phyloP scores from a whole-genome alignment of 2,113 vertebrate genomes.

The Ctenomys sociabilis region DNA sequence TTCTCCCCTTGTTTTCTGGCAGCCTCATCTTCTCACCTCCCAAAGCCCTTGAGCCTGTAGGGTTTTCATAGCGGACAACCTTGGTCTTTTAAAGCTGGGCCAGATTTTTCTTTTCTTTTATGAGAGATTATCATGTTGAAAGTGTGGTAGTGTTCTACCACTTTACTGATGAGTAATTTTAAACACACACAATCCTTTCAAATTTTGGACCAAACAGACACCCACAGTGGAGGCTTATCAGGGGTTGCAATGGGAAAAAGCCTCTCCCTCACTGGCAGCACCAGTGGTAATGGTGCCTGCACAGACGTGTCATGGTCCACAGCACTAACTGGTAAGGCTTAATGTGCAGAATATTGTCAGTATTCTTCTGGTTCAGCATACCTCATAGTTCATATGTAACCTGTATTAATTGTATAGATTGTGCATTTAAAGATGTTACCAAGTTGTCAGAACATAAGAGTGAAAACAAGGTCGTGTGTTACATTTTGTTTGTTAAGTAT shows the following conservation, averaged over 20 bases:
- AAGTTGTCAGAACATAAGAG: slow-evolving; percentile 94
- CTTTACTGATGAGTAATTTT: slow-evolving; percentile 71
- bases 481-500: slow-evolving; percentile 99
- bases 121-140: slow-evolving; percentile 25
- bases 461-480: slow-evolving; percentile 95
- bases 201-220: slow-evolving; percentile 82
- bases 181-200: slow-evolving; percentile 82
- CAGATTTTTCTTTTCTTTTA: not conserved
- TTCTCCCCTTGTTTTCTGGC: slow-evolving; percentile 78
- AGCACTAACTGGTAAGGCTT: slow-evolving; percentile 89
- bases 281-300: slow-evolving; percentile 86
- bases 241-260: slow-evolving; percentile 78
- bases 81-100: slow-evolving; percentile 66
- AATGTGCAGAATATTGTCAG: slow-evolving; percentile 97
- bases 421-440: slow-evolving; percentile 96
- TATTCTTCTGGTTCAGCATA: slow-evolving; percentile 97
- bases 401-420: slow-evolving; percentile 99
- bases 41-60: slow-evolving; percentile 74
- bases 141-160: slow-evolving; percentile 61
- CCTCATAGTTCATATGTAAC: slow-evolving; percentile 98
- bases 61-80: slow-evolving; percentile 67
- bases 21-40: slow-evolving; percentile 74
- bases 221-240: slow-evolving; percentile 79
- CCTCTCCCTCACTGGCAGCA: slow-evolving; percentile 82
- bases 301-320: slow-evolving; percentile 87